Base-by-base conservation (phyloP, 2,797 vertebrate genomes). In the Acipenser ruthenus region DNA sequence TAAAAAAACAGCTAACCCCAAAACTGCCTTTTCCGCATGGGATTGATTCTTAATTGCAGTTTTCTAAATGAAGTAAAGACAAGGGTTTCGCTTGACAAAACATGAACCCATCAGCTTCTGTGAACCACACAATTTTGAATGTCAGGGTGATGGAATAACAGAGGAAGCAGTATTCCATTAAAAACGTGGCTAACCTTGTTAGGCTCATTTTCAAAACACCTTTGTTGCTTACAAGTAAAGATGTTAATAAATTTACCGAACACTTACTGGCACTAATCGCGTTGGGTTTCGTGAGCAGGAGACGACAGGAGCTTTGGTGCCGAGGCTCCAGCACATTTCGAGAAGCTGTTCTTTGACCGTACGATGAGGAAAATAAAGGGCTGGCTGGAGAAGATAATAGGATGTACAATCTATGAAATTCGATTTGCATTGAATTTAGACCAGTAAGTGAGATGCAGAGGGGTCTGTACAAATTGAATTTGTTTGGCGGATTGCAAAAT, bases 321-420 rank as follows among this genome's bases (percentile, higher is more conserved):
- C 87, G 69, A 47, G 80, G 82, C 86, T 83, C 84, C 80, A 65
- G 83, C 85, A 86, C 84, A 83, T 88, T 82, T 80, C 70, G 74
- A 72, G 83, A 82, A 86, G 82, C 84, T 83, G 79, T 80, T 81
- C 66, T 63, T 37, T 18, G n/a, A 71, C 70, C 68, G 67, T 64
- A 65, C 73, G 70, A 72, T 69, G 73, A 80, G 76, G 70, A 37
- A 80, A 76, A 80, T 76, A 82, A 70, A 70, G 84, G 85, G 84
- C 70, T 86, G 82, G 87, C 86, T 78, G 71, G 75, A 86, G 74
- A 71, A 81, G 86, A 88, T 90, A 91, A 92, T 92, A 90, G 90
- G 88, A 89, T 88, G 90, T 90, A 90, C 90, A 93, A 91, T 89
- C 87, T 90, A 80, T 80, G 85, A 91, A 90, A 93, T 93, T 88